phyloP scores from a whole-genome alignment of 1,140 invertebrate genomes.

The Sinella curviseta region DNA sequence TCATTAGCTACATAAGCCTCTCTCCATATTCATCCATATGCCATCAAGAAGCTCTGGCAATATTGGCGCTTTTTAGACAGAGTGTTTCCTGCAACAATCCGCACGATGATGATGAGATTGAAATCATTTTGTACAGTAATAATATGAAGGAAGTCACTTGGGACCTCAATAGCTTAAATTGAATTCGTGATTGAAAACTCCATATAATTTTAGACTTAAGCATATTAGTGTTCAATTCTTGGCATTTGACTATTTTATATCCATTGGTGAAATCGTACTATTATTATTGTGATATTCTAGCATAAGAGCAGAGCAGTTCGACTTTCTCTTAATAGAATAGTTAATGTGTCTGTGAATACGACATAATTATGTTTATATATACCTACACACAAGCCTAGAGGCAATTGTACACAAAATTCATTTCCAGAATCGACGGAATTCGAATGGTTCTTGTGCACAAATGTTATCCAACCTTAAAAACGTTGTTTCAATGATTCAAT shows the following conservation, averaged over 20 bases:
- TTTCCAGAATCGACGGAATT: not conserved
- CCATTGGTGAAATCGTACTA: slow-evolving; percentile 6
- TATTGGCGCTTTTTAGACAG: too few relatives aligned
- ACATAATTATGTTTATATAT: not conserved
- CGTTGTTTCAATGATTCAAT: not conserved
- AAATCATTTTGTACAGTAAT: too few relatives aligned
- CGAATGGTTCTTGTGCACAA: too few relatives aligned
- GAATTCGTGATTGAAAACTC: not conserved
- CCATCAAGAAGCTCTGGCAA: too few relatives aligned
- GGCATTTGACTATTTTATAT: slow-evolving; percentile 1
- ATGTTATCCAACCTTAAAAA: not conserved
- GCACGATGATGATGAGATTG: too few relatives aligned
- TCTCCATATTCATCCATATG: not conserved
- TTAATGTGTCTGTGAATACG: not conserved
- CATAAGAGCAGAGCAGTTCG: not conserved
- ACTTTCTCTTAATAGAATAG: not conserved
- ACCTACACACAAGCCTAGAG: not conserved
- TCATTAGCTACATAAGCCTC: not conserved
- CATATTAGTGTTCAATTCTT: too few relatives aligned
- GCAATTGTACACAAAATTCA: not conserved
- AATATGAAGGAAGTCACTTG: not conserved
- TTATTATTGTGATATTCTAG: not conserved
- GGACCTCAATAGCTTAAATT: not conserved
- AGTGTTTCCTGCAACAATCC: too few relatives aligned
- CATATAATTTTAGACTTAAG: not conserved